Evolutionary conservation across 2,113 vertebrate species (phyloP).

Genomic region (Azemiops feae): DNA sequence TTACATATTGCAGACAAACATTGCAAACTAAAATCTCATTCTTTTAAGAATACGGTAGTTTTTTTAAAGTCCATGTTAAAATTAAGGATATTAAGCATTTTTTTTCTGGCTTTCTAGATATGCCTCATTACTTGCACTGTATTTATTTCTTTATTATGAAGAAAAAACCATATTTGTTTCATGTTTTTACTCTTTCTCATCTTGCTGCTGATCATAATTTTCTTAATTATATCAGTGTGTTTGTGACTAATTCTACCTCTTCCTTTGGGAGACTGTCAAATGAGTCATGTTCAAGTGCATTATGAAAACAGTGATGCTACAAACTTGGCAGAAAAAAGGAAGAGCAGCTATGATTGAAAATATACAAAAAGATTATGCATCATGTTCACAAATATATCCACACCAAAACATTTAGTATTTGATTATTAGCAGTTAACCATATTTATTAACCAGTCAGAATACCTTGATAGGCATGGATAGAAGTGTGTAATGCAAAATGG

Average conservation of each 20-base stretch:
- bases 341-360: background rate
- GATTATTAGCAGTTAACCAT: background rate
- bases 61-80: background rate
- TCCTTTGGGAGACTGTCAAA: conserved; percentile 7
- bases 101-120: conserved; percentile 49
- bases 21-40: background rate
- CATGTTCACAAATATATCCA: background rate
- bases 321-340: background rate
- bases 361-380: background rate
- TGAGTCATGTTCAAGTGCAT: conserved; percentile 26
- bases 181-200: conserved; percentile 31
- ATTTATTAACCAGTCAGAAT: background rate
- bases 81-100: conserved; percentile 31
- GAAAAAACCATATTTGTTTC: conserved; percentile 42
- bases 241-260: conserved; percentile 41
- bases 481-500: background rate
- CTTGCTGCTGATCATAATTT: conserved; percentile 29
- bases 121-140: background rate
- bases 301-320: conserved; percentile 9
- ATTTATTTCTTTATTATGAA: background rate
- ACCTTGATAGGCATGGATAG: background rate
- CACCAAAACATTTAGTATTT: background rate
- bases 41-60: background rate
- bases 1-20: background rate
- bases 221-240: conserved; percentile 45